phyloP scores from a whole-genome alignment of 2,888 invertebrate genomes.

The Cenopis cana region DNA sequence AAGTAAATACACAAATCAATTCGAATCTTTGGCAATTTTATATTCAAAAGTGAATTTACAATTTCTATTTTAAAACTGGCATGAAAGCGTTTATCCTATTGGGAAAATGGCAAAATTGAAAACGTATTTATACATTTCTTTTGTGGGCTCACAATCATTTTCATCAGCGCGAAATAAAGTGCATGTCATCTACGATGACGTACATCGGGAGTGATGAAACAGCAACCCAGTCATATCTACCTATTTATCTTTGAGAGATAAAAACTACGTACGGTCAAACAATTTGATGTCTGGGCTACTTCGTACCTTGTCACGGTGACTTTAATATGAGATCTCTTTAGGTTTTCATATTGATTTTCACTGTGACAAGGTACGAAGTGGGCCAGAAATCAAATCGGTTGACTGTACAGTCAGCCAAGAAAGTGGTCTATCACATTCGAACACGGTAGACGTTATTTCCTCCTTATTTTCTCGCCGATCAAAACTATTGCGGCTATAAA shows the following conservation, averaged over 20 bases:
- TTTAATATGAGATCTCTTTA: too few relatives aligned
- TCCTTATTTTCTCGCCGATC: constrained; percentile 46
- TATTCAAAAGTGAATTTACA: constrained; percentile 84
- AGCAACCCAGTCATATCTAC: not conserved
- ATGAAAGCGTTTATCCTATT: constrained; percentile 75
- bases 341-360: too few relatives aligned
- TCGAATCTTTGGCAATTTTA: constrained; percentile 83
- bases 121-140: constrained; percentile 69
- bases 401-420: too few relatives aligned
- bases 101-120: constrained; percentile 74
- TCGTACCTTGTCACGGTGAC: too few relatives aligned
- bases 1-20: constrained; percentile 69
- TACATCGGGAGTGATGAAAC: not conserved
- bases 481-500: constrained; percentile 55
- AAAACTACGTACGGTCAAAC: not conserved
- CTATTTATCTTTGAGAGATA: not conserved
- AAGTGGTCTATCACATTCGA: too few relatives aligned
- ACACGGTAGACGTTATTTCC: not conserved
- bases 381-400: too few relatives aligned
- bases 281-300: too few relatives aligned
- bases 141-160: constrained; percentile 57
- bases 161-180: constrained; percentile 32
- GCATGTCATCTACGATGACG: not conserved
- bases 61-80: constrained; percentile 73
- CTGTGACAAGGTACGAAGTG: too few relatives aligned